These are phyloP conservation scores for Trissoscelio sp. DNA, from an alignment of 2,888 invertebrate species.

Conservation along the genomic window DNA sequence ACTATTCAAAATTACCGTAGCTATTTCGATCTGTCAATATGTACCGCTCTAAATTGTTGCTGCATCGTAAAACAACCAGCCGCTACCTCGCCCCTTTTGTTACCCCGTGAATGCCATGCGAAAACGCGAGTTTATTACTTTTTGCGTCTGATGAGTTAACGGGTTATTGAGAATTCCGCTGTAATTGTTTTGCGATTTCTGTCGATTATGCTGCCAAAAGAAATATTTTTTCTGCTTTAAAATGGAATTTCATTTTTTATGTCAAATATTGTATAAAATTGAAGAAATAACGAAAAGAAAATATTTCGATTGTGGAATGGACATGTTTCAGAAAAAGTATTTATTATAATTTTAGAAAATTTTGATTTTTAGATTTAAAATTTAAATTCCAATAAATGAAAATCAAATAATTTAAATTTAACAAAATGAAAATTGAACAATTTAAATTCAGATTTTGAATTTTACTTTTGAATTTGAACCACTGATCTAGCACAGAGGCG, in stretches of 20 bases:
- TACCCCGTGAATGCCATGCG: background rate
- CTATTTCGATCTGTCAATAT: slow-evolving; percentile 62
- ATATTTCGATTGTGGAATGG: too few species aligned
- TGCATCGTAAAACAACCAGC: slow-evolving; percentile 34
- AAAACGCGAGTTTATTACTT: slow-evolving; percentile 23
- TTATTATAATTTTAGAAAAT: too few species aligned
- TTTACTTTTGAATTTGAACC: too few species aligned
- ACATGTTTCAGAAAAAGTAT: too few species aligned
- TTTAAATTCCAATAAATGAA: too few species aligned
- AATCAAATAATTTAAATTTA: too few species aligned
- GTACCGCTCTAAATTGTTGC: slow-evolving; percentile 46
- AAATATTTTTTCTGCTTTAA: background rate
- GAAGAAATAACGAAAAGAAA: too few species aligned
- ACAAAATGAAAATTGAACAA: too few species aligned
- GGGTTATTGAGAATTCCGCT: slow-evolving; percentile 4
- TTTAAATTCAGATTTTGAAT: too few species aligned
- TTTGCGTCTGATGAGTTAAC: slow-evolving; percentile 8
- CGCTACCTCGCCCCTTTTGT: slow-evolving; percentile 26
- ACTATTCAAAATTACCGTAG: slow-evolving; percentile 62
- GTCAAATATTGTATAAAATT: too few species aligned
- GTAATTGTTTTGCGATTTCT: background rate
- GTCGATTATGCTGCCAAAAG: background rate
- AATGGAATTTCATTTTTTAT: background rate
- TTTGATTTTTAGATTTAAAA: too few species aligned
- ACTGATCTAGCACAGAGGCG: too few species aligned